These are phyloP conservation scores for Thamnaconus septentrionalis DNA, from an alignment of 2,113 vertebrate species.

Conservation along the genomic window DNA sequence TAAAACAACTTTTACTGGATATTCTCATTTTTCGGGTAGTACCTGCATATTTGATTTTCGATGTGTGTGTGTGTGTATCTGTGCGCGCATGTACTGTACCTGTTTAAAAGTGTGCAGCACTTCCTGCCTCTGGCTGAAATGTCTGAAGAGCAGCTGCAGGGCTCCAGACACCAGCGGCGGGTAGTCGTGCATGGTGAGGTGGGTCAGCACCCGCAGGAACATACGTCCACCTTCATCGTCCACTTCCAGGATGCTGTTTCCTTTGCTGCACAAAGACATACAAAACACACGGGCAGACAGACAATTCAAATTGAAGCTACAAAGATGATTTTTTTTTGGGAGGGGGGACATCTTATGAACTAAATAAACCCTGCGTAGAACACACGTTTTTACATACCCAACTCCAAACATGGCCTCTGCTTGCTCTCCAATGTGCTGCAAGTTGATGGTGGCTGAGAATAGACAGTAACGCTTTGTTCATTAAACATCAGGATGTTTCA, in stretches of 20 bases:
- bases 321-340: no score
- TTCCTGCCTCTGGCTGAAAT: conserved; percentile 98
- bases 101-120: conserved; percentile 96
- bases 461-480: conserved; percentile 13
- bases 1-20: no score
- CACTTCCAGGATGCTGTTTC: conserved; percentile 93
- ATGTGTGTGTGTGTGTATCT: conserved; percentile 73
- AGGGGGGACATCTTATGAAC: no score
- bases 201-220: conserved; percentile 91
- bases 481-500: no score
- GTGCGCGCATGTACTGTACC: conserved; percentile 80
- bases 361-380: background rate
- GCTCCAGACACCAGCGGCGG: conserved; percentile 90
- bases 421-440: conserved; percentile 93
- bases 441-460: conserved; percentile 84
- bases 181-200: conserved; percentile 96
- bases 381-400: conserved; percentile 73
- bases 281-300: conserved; percentile 1
- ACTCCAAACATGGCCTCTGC: conserved; percentile 97
- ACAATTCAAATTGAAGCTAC: background rate
- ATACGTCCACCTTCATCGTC: conserved; percentile 94
- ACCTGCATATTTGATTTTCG: background rate
- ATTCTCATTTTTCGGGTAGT: no score
- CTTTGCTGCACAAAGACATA: conserved; percentile 77
- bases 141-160: conserved; percentile 96